Conservation (phyloP, 2,113 vertebrate genomes). For the Hemiscyllium ocellatum region DNA sequence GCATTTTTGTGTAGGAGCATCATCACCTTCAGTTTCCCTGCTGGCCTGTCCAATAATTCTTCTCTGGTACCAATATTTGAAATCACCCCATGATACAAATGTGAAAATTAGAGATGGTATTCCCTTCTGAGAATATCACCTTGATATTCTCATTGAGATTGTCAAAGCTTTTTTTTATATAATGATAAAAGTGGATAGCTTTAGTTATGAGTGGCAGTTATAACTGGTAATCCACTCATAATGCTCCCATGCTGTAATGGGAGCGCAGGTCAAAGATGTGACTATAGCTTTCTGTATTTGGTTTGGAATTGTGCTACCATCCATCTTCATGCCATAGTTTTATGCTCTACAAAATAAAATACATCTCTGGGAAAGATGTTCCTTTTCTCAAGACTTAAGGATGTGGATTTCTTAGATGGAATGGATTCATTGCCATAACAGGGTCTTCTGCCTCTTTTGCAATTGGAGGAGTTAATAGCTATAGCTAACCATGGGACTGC, state of each 20-base stretch:
- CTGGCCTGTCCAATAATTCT: no score
- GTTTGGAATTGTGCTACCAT: background rate
- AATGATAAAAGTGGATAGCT: background rate
- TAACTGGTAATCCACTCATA: background rate
- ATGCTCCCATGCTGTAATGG: background rate
- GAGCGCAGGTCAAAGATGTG: background rate
- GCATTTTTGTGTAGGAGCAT: no score
- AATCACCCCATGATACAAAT: no score
- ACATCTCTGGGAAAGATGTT: background rate
- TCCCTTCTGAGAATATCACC: background rate
- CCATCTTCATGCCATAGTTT: background rate
- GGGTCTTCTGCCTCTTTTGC: background rate
- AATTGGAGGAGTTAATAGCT: no score
- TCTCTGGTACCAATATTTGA: no score
- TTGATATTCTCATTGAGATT: background rate
- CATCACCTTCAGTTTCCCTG: no score
- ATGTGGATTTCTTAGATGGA: background rate
- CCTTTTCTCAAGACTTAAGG: no score
- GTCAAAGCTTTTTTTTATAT: background rate
- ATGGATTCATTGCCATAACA: background rate
- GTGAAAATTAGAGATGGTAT: background rate
- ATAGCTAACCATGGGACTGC: no score
- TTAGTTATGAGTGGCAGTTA: background rate
- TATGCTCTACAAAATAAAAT: background rate
- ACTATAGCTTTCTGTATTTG: background rate